A percentile compares a stretch with the other conserved stretches of the same genome.
phyloP scores from a whole-genome alignment of 2,113 vertebrate species.

The Forbesichthys agassizii region DNA sequence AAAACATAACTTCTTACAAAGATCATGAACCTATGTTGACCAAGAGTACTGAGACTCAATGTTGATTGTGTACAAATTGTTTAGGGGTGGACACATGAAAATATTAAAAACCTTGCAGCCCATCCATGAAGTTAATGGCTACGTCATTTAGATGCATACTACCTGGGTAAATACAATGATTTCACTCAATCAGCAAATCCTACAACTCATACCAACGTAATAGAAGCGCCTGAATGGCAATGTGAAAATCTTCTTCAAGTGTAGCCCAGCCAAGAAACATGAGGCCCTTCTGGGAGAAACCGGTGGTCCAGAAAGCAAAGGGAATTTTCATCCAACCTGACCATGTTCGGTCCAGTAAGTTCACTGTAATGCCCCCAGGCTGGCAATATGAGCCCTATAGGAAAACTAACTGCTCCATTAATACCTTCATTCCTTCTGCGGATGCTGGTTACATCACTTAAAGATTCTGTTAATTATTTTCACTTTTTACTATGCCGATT shows the following conservation, averaged over 20 bases:
- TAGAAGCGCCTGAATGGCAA: not conserved
- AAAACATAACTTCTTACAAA: not conserved
- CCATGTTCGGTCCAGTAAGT: not conserved
- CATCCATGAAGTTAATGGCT: too few species aligned
- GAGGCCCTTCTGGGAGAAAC: not conserved
- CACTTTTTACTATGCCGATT: not conserved
- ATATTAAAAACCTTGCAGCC: too few species aligned
- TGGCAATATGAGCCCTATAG: not conserved
- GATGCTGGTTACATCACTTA: not conserved
- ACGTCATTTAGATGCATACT: too few species aligned
- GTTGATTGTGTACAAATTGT: too few species aligned
- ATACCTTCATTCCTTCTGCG: not conserved
- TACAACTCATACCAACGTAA: too few species aligned
- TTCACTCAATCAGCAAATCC: too few species aligned
- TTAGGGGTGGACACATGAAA: too few species aligned
- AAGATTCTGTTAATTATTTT: not conserved
- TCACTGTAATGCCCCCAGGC: not conserved
- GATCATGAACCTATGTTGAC: too few species aligned
- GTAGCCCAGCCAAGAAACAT: not conserved
- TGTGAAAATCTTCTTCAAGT: not conserved
- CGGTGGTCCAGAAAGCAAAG: not conserved
- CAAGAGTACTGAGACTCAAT: too few species aligned
- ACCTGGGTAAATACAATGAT: too few species aligned
- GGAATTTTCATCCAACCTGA: not conserved
- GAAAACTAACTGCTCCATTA: not conserved